Conservation (phyloP, 1,140 invertebrate species). For the Aleiodes sp. region DNA sequence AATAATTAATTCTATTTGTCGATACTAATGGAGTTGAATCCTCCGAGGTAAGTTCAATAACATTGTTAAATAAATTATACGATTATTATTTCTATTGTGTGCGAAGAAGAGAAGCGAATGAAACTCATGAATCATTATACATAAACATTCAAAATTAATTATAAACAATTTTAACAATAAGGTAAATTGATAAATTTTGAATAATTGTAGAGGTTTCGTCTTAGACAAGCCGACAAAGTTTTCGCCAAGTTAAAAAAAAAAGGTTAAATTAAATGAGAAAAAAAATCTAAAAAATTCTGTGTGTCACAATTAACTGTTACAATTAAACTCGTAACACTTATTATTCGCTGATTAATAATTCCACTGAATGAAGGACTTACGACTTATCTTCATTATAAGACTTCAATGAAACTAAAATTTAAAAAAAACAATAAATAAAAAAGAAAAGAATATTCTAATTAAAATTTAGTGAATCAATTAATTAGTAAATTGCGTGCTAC, state of each 20-base stretch:
- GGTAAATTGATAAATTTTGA: background rate
- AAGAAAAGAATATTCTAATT: conserved; percentile 9
- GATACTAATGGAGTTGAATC: too few species aligned
- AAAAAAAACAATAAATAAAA: background rate
- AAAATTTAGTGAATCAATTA: background rate
- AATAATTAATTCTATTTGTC: background rate
- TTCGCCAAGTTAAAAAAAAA: conserved; percentile 1
- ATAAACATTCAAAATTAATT: background rate
- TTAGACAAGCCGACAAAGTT: conserved; percentile 1
- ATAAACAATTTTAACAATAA: background rate
- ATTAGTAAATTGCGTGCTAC: background rate
- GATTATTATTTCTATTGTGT: background rate
- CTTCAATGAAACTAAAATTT: background rate
- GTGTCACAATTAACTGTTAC: conserved; percentile 18
- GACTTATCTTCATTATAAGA: conserved; percentile 28
- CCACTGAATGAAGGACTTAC: conserved; percentile 22
- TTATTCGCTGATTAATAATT: conserved; percentile 13
- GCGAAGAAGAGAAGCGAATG: background rate
- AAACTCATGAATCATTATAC: conserved; percentile 14
- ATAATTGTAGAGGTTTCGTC: background rate
- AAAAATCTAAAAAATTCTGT: conserved; percentile 3
- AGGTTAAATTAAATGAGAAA: conserved; percentile 5
- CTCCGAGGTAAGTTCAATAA: too few species aligned
- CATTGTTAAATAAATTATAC: too few species aligned
- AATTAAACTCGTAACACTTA: conserved; percentile 16